phyloP scores from a whole-genome alignment of 2,888 invertebrate genomes.

The Apodemia duryi region DNA sequence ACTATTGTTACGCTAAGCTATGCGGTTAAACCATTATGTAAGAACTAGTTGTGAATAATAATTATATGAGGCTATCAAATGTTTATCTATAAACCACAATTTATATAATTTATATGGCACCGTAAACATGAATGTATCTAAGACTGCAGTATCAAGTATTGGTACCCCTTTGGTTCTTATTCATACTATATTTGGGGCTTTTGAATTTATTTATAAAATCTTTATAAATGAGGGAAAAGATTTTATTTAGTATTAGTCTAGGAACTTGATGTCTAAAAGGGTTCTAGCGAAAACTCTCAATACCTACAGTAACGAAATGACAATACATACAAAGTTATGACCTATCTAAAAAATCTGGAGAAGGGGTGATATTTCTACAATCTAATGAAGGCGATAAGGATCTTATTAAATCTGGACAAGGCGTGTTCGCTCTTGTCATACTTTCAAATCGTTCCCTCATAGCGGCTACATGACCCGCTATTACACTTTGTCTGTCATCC shows the following conservation, averaged over 20 bases:
- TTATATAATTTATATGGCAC: conserved; percentile 17
- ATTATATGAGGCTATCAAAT: neutral
- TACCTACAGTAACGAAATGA: neutral
- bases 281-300: conserved; percentile 15
- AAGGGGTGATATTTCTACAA: conserved; percentile 55
- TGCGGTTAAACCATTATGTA: conserved; percentile 17
- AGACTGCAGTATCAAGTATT: conserved; percentile 1
- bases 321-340: conserved; percentile 18
- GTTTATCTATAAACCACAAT: conserved; percentile 11
- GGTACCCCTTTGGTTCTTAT: neutral
- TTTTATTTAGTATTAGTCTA: conserved; percentile 17
- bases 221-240: conserved; percentile 15
- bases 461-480: conserved; percentile 73
- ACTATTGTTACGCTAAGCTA: conserved; percentile 40
- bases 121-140: conserved; percentile 17
- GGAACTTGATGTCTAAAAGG: conserved; percentile 20
- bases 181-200: neutral
- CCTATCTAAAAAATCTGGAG: conserved; percentile 50
- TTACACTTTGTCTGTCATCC: conserved; percentile 50
- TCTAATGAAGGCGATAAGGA: conserved; percentile 55
- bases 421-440: conserved; percentile 68
- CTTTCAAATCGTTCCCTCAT: conserved; percentile 74
- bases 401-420: conserved; percentile 54
- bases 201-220: neutral
- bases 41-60: conserved; percentile 24